Conservation (phyloP, 2,888 invertebrate genomes). For the Panorpa germanica region DNA sequence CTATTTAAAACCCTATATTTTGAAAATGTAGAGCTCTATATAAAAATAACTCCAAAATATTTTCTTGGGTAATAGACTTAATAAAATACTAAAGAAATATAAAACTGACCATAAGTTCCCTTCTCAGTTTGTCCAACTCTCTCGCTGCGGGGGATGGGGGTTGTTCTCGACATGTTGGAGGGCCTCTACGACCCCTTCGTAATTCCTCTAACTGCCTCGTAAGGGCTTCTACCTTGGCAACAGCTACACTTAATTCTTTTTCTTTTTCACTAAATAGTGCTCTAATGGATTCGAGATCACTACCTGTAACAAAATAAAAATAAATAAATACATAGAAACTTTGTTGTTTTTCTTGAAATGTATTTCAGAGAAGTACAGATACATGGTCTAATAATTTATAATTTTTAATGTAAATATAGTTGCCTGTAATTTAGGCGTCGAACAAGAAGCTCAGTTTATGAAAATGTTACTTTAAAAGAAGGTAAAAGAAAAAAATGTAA, state of each 20-base stretch:
- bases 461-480: too few relatives aligned
- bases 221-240: conserved; percentile 91
- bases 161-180: conserved; percentile 30
- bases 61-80: not conserved
- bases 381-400: too few relatives aligned
- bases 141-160: conserved; percentile 53
- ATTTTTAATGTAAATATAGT: too few relatives aligned
- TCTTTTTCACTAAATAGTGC: conserved; percentile 95
- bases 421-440: too few relatives aligned
- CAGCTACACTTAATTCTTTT: conserved; percentile 90
- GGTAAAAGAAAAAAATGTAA: too few relatives aligned
- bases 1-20: too few relatives aligned
- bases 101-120: conserved; percentile 72
- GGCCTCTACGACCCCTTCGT: conserved; percentile 43
- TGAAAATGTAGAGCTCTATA: too few relatives aligned
- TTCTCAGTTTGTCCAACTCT: conserved; percentile 79
- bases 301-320: conserved; percentile 38
- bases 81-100: not conserved
- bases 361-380: too few relatives aligned
- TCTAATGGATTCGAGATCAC: conserved; percentile 90
- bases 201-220: conserved; percentile 88
- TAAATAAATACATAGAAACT: conserved; percentile 6
- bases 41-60: too few relatives aligned
- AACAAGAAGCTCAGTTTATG: too few relatives aligned
- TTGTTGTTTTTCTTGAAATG: not conserved